These are phyloP conservation scores for Lagocephalus sceleratus DNA, from an alignment of 2,797 vertebrate genomes.

Conservation along the genomic window DNA sequence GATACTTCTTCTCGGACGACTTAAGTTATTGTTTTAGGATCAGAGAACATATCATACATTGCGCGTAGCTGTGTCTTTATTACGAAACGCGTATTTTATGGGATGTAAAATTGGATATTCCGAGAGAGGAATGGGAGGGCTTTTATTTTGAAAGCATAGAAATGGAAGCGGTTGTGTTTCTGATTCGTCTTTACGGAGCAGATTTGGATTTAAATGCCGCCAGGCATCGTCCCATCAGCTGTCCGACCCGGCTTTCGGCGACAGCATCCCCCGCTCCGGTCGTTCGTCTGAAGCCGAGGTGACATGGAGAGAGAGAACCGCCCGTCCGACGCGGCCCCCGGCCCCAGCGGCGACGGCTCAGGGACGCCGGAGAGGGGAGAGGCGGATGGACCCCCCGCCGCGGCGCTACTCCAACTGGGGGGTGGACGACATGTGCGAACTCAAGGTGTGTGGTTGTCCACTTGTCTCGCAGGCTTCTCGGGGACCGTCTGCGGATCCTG, in stretches of 20 bases:
- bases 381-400: not conserved
- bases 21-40: too few species aligned
- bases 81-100: too few species aligned
- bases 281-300: too few species aligned
- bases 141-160: conserved; percentile 11
- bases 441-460: too few species aligned
- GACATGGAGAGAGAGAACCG: conserved; percentile 68
- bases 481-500: conserved; percentile 60
- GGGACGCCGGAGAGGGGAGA: conserved; percentile 63
- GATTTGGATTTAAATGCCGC: conserved; percentile 31
- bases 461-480: conserved; percentile 51
- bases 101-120: too few species aligned
- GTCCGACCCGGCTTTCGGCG: conserved; percentile 14
- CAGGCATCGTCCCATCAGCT: too few species aligned
- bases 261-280: not conserved
- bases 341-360: not conserved
- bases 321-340: not conserved
- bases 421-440: conserved; percentile 43
- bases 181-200: rapidly evolving
- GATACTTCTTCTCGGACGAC: too few species aligned
- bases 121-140: too few species aligned
- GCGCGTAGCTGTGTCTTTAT: too few species aligned
- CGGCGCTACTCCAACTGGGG: conserved; percentile 61
- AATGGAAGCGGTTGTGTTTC: conserved; percentile 4
- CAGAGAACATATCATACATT: too few species aligned